Percentiles rank a stretch among this genome's conserved stretches.
These are phyloP conservation scores for Apostichopus californicus DNA, from an alignment of 35 echinoderm and acorn worm species.

Conservation along the genomic window DNA sequence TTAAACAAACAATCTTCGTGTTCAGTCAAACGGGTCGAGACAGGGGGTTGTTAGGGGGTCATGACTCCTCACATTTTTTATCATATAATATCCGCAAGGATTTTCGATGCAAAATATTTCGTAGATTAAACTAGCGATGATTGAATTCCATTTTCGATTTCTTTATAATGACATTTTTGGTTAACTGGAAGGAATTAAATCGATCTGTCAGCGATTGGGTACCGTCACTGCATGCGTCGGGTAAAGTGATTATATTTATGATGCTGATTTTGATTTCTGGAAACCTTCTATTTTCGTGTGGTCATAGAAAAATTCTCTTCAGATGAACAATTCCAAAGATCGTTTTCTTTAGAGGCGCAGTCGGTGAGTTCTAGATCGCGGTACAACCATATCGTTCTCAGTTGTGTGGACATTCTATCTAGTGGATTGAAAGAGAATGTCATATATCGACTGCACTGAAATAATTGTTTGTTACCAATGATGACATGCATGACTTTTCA, in stretches of 20 bases:
- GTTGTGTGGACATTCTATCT: too few relatives aligned
- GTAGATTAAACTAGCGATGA: not conserved
- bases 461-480: too few relatives aligned
- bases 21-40: not conserved
- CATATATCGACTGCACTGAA: too few relatives aligned
- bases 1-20: not conserved
- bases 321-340: not conserved
- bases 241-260: not conserved
- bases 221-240: not conserved
- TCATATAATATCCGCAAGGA: not conserved
- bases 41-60: not conserved
- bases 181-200: not conserved
- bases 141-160: slow-evolving; percentile 10
- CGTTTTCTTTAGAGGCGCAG: too few relatives aligned
- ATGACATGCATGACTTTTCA: too few relatives aligned
- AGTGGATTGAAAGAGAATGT: too few relatives aligned
- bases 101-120: not conserved
- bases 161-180: too few relatives aligned
- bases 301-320: not conserved
- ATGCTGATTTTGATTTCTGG: not conserved
- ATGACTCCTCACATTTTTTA: not conserved
- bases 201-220: not conserved
- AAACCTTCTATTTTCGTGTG: not conserved
- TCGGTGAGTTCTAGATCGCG: too few relatives aligned
- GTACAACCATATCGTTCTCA: too few relatives aligned